phyloP scores from a whole-genome alignment of 2,113 vertebrate genomes.

The Phalacrocorax aristotelis region DNA sequence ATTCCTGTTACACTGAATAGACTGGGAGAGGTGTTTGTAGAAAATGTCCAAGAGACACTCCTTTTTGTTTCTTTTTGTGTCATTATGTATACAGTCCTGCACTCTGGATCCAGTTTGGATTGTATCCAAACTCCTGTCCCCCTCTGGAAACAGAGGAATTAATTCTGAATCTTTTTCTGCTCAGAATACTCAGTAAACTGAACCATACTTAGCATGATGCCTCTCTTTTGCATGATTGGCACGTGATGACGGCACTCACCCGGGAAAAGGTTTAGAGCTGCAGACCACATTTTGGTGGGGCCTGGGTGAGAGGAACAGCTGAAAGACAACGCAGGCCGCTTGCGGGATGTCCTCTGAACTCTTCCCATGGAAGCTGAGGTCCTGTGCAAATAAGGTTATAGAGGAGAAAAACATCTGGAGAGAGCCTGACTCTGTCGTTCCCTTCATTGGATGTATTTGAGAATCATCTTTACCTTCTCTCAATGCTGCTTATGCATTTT shows the following conservation, averaged over 20 bases:
- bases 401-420: background rate
- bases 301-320: background rate
- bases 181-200: background rate
- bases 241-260: accelerated
- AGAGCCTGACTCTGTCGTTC: background rate
- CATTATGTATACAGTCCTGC: background rate
- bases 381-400: background rate
- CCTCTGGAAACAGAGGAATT: background rate
- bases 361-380: background rate
- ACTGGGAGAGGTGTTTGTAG: background rate
- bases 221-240: background rate
- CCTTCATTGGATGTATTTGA: background rate
- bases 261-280: background rate
- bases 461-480: background rate
- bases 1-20: background rate
- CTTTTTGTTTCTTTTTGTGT: background rate
- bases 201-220: background rate
- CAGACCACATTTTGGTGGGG: accelerated
- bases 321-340: background rate
- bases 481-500: background rate
- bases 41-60: background rate
- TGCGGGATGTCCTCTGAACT: background rate
- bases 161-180: background rate
- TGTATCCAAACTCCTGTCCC: background rate
- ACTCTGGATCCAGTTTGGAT: background rate